Conservation (phyloP, 2,888 invertebrate genomes). For the Amorpha juglandis region DNA sequence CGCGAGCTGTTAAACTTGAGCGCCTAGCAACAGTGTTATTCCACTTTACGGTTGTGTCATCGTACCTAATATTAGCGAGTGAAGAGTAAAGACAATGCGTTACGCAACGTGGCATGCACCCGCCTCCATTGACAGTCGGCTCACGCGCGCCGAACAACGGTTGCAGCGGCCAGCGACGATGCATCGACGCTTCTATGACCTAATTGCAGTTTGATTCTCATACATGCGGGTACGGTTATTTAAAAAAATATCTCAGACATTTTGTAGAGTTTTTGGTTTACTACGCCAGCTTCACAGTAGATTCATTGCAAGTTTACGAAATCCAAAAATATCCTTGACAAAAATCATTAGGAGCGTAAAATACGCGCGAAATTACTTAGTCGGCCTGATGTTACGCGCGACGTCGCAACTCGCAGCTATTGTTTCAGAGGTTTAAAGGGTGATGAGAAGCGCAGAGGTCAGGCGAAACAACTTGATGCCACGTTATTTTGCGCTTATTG, state of each 20-base stretch:
- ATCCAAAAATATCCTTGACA: too few species aligned
- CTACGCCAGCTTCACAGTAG: too few species aligned
- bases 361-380: too few species aligned
- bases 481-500: too few species aligned
- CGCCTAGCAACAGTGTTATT: conserved; percentile 47
- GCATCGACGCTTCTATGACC: conserved; percentile 70
- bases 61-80: conserved; percentile 54
- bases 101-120: conserved; percentile 59
- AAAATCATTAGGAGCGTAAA: too few species aligned
- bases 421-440: too few species aligned
- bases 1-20: not conserved
- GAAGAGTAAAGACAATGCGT: conserved; percentile 59
- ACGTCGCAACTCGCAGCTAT: too few species aligned
- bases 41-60: conserved; percentile 57
- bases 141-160: conserved; percentile 76
- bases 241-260: not conserved
- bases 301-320: too few species aligned
- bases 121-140: conserved; percentile 61
- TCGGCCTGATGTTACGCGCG: too few species aligned
- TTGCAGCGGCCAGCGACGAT: conserved; percentile 53
- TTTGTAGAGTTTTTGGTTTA: not conserved
- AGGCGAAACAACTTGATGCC: too few species aligned
- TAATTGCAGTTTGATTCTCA: conserved; percentile 70
- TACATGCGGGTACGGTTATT: conserved; percentile 39
- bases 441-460: too few species aligned